Conservation (phyloP, 2,113 vertebrate genomes). For the Hemiprocne comata region DNA sequence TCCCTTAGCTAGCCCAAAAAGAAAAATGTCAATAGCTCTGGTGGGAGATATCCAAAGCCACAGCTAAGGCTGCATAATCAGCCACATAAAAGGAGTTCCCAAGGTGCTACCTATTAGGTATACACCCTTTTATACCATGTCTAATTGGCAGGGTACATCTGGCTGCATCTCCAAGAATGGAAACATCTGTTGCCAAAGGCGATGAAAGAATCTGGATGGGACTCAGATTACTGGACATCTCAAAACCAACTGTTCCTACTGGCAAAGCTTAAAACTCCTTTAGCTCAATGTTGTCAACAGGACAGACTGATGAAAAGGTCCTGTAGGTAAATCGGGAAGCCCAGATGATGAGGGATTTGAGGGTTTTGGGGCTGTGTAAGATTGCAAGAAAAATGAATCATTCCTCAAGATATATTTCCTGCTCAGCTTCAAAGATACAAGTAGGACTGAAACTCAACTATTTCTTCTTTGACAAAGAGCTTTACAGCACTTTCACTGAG, state of each 20-base stretch:
- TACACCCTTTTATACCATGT: not conserved
- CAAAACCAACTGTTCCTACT: not conserved
- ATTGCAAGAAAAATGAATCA: not conserved
- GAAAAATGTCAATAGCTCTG: not conserved
- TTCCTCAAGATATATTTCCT: not conserved
- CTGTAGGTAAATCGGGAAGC: not conserved
- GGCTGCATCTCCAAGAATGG: not conserved
- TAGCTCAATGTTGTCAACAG: not conserved
- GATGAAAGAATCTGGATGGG: slow-evolving; percentile 13
- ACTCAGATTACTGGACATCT: slow-evolving; percentile 14
- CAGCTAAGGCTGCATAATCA: not conserved
- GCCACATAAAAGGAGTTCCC: slow-evolving; percentile 22
- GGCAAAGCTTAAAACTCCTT: not conserved
- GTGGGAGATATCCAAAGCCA: not conserved
- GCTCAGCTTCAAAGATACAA: not conserved
- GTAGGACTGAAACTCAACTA: not conserved
- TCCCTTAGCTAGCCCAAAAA: not conserved
- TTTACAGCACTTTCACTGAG: not conserved
- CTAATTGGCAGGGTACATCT: slow-evolving; percentile 15
- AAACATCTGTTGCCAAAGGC: slow-evolving; percentile 35
- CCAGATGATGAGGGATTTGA: not conserved
- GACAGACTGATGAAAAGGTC: not conserved
- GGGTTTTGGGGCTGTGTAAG: not conserved
- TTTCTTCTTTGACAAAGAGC: not conserved
- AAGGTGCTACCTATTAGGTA: slow-evolving; percentile 26